A percentile compares a stretch with the other conserved stretches of the same genome.
These are phyloP conservation scores for Lacanobia oleracea DNA, from an alignment of 2,888 invertebrate species.

Conservation along the genomic window DNA sequence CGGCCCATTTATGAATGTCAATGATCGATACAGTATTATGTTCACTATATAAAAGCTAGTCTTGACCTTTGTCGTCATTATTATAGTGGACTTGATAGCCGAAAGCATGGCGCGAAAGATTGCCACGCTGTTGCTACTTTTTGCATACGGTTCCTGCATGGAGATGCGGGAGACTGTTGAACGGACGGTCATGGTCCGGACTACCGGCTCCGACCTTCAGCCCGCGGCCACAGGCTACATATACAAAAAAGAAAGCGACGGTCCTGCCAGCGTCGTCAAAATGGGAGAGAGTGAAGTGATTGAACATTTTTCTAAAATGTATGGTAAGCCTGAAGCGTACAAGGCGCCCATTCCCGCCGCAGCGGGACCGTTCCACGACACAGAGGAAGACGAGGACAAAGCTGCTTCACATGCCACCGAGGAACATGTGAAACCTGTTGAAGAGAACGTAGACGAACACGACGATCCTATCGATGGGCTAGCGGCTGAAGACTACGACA, in stretches of 20 bases:
- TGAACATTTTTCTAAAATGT: conserved; percentile 83
- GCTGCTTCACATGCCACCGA: conserved; percentile 76
- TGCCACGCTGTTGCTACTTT: conserved; percentile 74
- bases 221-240: conserved; percentile 91
- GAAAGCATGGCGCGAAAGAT: conserved; percentile 82
- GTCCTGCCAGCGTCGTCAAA: conserved; percentile 86
- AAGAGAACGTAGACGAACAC: conserved; percentile 77
- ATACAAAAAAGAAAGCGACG: conserved; percentile 87
- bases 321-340: conserved; percentile 80
- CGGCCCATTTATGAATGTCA: conserved; percentile 87
- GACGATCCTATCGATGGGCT: conserved; percentile 76
- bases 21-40: conserved; percentile 82
- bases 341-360: conserved; percentile 77
- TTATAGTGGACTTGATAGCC: conserved; percentile 74
- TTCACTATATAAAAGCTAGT: conserved; percentile 86
- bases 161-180: conserved; percentile 88
- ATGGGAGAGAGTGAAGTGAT: conserved; percentile 86
- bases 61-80: conserved; percentile 85
- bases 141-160: conserved; percentile 78
- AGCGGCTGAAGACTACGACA: conserved; percentile 81
- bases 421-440: conserved; percentile 81
- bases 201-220: conserved; percentile 90
- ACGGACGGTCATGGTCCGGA: conserved; percentile 90
- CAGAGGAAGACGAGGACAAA: conserved; percentile 77
- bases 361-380: conserved; percentile 76